phyloP scores from a whole-genome alignment of 2,797 vertebrate species.

The Xerus rutilus region DNA sequence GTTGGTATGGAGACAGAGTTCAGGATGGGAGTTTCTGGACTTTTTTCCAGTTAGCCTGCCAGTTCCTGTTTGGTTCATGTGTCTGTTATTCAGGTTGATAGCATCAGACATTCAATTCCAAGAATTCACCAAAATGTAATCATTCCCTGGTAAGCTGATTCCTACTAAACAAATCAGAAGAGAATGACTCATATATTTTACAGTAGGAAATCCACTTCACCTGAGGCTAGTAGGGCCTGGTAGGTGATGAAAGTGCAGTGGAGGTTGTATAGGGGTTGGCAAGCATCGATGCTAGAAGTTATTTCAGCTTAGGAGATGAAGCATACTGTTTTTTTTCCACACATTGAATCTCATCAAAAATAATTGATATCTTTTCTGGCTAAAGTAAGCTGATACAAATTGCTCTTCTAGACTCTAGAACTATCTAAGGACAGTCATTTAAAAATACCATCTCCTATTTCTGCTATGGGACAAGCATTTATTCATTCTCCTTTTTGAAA shows the following conservation, averaged over 20 bases:
- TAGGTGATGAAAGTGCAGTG: not conserved
- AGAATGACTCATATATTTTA: not conserved
- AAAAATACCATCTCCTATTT: not conserved
- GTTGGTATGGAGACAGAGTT: not conserved
- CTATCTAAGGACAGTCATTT: not conserved
- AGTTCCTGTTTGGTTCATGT: not conserved
- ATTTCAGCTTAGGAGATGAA: constrained; percentile 1
- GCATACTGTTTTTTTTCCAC: not conserved
- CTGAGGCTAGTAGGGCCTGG: not conserved
- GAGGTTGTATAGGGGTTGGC: not conserved
- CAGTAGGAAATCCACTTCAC: not conserved
- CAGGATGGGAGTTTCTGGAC: not conserved
- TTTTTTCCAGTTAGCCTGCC: not conserved
- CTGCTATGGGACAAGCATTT: not conserved
- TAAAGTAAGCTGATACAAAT: not conserved
- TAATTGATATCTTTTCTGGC: not conserved
- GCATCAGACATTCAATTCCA: not conserved
- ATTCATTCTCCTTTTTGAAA: not conserved
- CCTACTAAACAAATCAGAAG: not conserved
- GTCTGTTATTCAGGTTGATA: not conserved
- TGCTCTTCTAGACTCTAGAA: not conserved
- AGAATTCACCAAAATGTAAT: not conserved
- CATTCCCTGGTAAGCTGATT: not conserved
- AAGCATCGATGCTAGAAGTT: not conserved
- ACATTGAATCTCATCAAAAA: not conserved